Evolutionary conservation across 2,888 invertebrate genomes (phyloP), one percentile per base, ranked within the genome.

Genomic region (Muscina levida): DNA sequence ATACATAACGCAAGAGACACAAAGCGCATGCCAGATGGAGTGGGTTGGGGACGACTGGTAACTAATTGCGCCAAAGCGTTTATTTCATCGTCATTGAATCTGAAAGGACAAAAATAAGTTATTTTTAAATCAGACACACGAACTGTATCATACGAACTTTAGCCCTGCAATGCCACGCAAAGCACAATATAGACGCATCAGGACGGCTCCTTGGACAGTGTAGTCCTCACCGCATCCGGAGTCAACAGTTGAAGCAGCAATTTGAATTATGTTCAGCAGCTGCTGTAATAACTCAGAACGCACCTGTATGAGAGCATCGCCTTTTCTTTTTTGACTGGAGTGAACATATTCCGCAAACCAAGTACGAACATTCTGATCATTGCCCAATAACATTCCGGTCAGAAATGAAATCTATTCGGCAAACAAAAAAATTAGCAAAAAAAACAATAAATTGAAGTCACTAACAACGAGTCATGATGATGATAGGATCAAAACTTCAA

Each of bases 281-380:
- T 95, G 93, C 68, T 93, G 93, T 1, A 96, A 90, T 53, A 97
- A 90, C 87, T 97, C 96, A 82, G 95, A 95, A 24, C 98, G 92
- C 72, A 97, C 90, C 51, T 90, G 59, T 74, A 88, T 88, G n/a
- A 91, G 77, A 0, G 90, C 90, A 67, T 96, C 96, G 17, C 95
- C 94, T 89, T 96, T 96, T 19, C 95, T 92, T 87, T 92, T 91
- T 62, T 91, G 90, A 67, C 90, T 90, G 84, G 95, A 96, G 75
- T 97, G 93, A 59, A 98, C 94, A 87, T 97, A 98, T 86, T 96
- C 93, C 0, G 97, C 97, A 90, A 98, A 97, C 98, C 98, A 98
- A 72, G 95, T 95, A 86, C 98, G 92, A 2, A 97, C 95, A 83
- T 95, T 94, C 87, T 96, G 96, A 90, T 98, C 98, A 86, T 95